phyloP scores from a whole-genome alignment of 1,140 invertebrate species.

The Triops cancriformis region DNA sequence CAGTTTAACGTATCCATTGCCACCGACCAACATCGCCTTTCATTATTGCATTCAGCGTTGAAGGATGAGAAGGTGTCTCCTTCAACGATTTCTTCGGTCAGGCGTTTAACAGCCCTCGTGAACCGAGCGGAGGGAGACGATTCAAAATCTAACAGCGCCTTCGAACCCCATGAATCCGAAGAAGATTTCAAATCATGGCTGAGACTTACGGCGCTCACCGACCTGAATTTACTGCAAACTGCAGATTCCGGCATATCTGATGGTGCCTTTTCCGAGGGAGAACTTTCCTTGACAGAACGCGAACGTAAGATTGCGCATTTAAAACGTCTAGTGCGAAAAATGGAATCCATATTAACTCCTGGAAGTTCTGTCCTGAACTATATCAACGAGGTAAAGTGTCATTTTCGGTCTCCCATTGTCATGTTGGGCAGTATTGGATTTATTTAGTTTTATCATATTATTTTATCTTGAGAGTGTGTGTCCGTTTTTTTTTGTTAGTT shows the following conservation, averaged over 20 bases:
- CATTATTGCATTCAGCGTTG: background rate
- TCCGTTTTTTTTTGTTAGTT: too few species aligned
- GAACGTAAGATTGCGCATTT: slow-evolving; percentile 58
- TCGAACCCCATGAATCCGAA: background rate
- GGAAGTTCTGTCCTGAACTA: slow-evolving; percentile 52
- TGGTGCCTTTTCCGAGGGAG: slow-evolving; percentile 54
- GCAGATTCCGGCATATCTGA: slow-evolving; percentile 62
- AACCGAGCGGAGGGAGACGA: background rate
- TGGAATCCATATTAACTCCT: slow-evolving; percentile 56
- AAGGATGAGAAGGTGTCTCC: background rate
- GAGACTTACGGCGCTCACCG: background rate
- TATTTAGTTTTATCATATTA: background rate
- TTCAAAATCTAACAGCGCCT: background rate
- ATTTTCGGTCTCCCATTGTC: slow-evolving; percentile 28
- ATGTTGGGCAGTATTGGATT: background rate
- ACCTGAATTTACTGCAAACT: slow-evolving; percentile 19
- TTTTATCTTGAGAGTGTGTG: too few species aligned
- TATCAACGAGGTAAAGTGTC: slow-evolving; percentile 39
- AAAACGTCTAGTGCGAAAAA: slow-evolving; percentile 52
- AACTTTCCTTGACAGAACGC: slow-evolving; percentile 51
- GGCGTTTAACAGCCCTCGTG: background rate
- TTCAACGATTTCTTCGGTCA: background rate
- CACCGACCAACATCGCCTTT: slow-evolving; percentile 44
- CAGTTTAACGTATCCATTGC: slow-evolving; percentile 53
- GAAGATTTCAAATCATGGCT: background rate